Evolutionary conservation across 2,797 vertebrate genomes (phyloP).

Genomic region (Ctenosaura bakeri): DNA sequence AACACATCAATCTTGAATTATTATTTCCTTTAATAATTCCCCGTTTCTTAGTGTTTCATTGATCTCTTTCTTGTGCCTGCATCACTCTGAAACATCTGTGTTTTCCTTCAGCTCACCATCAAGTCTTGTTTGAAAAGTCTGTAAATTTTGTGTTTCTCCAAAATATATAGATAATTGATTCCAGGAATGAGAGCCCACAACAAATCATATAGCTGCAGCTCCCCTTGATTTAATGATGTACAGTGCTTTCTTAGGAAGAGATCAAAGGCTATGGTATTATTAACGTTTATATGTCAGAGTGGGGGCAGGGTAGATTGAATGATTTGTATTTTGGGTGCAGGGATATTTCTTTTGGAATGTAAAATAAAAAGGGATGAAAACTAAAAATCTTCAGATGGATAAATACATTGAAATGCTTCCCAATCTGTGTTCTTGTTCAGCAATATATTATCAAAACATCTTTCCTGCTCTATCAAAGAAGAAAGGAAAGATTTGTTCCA

Average conservation of each 20-base stretch:
- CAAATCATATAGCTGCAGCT: constrained; percentile 72
- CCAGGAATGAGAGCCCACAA: constrained; percentile 71
- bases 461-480: neutral
- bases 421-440: constrained; percentile 37
- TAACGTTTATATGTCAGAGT: constrained; percentile 69
- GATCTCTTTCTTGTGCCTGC: constrained; percentile 74
- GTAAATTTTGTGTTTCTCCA: constrained; percentile 72
- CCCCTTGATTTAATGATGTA: constrained; percentile 67
- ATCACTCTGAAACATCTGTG: constrained; percentile 73
- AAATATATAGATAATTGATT: constrained; percentile 77
- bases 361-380: constrained; percentile 61
- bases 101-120: constrained; percentile 69
- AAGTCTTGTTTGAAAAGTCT: constrained; percentile 72
- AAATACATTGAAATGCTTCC: constrained; percentile 54
- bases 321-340: constrained; percentile 32
- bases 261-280: constrained; percentile 75
- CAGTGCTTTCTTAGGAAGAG: constrained; percentile 71
- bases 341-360: constrained; percentile 51
- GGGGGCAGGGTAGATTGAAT: constrained; percentile 40
- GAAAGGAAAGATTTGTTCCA: constrained; percentile 23
- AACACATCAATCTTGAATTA: constrained; percentile 68
- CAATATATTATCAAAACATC: neutral
- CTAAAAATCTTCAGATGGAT: constrained; percentile 49
- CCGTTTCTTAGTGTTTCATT: constrained; percentile 61
- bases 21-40: constrained; percentile 72